phyloP scores from a whole-genome alignment of 2,888 invertebrate species.

The Magallana nippona region DNA sequence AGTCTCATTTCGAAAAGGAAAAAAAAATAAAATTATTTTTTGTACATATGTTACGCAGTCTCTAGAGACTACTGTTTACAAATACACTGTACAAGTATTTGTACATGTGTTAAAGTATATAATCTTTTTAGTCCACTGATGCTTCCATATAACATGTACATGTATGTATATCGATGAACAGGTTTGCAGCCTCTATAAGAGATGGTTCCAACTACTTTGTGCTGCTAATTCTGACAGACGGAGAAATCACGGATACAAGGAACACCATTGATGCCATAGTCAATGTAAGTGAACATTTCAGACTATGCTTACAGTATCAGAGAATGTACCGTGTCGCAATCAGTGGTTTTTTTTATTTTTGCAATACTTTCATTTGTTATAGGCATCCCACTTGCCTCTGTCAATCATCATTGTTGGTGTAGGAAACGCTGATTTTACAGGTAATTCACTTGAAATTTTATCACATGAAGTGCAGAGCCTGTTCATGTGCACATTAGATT shows the following conservation, averaged over 20 bases:
- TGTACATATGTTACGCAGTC: no score
- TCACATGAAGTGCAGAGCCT: neutral
- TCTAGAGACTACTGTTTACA: no score
- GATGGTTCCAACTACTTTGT: slow-evolving; percentile 83
- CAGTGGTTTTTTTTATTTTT: no score
- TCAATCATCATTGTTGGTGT: slow-evolving; percentile 78
- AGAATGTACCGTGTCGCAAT: no score
- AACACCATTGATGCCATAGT: slow-evolving; percentile 76
- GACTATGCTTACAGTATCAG: no score
- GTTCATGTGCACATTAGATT: no score
- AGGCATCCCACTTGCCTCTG: slow-evolving; percentile 79
- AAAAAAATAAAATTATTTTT: no score
- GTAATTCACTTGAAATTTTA: slow-evolving; percentile 52
- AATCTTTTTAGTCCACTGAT: no score
- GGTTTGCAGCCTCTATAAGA: slow-evolving; percentile 80
- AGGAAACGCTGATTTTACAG: slow-evolving; percentile 77
- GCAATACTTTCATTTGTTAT: slow-evolving; percentile 52
- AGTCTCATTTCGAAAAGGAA: no score
- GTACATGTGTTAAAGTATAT: no score
- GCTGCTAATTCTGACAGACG: slow-evolving; percentile 84
- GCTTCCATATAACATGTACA: neutral
- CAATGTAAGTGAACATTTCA: slow-evolving; percentile 60
- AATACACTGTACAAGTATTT: no score
- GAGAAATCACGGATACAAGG: slow-evolving; percentile 83
- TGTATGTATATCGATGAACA: slow-evolving; percentile 49